phyloP scores from a whole-genome alignment of 2,888 invertebrate species.

The Mechanitis mazaeus region DNA sequence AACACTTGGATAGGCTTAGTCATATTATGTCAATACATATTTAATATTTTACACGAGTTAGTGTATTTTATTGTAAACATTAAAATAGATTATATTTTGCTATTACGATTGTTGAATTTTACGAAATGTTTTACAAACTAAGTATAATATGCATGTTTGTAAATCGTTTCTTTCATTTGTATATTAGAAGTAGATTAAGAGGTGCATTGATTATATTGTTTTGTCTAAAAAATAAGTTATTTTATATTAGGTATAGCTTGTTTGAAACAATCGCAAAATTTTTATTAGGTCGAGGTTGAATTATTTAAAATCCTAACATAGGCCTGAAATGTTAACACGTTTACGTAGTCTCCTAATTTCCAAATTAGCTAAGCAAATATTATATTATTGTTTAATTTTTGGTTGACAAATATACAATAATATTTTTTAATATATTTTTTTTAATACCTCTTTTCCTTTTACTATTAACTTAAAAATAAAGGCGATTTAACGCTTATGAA shows the following conservation, averaged over 20 bases:
- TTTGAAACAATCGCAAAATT: constrained; percentile 33
- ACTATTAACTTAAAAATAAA: neutral
- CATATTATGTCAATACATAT: constrained; percentile 58
- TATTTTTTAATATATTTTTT: constrained; percentile 55
- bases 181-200: constrained; percentile 66
- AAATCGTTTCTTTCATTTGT: constrained; percentile 53
- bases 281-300: constrained; percentile 34
- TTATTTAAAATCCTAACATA: constrained; percentile 49
- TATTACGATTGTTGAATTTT: constrained; percentile 52
- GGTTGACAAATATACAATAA: constrained; percentile 74
- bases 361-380: constrained; percentile 63
- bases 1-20: constrained; percentile 39
- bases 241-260: constrained; percentile 37
- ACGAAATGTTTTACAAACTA: constrained; percentile 37
- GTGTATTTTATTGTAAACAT: constrained; percentile 61
- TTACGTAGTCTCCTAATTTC: constrained; percentile 60
- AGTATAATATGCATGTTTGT: constrained; percentile 30
- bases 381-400: constrained; percentile 72
- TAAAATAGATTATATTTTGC: constrained; percentile 58
- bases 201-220: constrained; percentile 58
- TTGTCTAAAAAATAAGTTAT: constrained; percentile 47
- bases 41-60: constrained; percentile 64
- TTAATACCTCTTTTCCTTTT: constrained; percentile 15
- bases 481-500: too few species aligned
- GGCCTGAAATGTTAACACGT: constrained; percentile 59